Base-by-base conservation (phyloP, 1,140 invertebrate genomes). In the Papilio xuthus region DNA sequence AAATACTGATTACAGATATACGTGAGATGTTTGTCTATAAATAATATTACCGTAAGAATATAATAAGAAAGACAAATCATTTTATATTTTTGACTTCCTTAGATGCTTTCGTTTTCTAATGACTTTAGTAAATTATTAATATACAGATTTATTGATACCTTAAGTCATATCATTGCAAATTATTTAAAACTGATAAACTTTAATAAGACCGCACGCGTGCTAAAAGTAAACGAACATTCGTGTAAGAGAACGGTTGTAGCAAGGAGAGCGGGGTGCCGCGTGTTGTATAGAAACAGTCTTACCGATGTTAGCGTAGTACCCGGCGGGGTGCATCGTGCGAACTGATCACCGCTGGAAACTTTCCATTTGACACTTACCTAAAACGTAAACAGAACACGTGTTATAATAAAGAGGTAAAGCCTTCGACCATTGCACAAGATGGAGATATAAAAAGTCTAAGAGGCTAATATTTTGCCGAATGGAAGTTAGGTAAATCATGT, bases 341-440 rank as follows among this genome's bases (percentile, higher is more conserved):
- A 89, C 78, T 81, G 84, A 92, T 93, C 92, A 93, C 91, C 89
- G 90, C 8, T 79, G 84, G 87, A 90, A 87, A 85, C 79, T 88
- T 91, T 87, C 91, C 92, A 93, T 93, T 92, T 90, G 90, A 92
- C 92, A 93, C 92, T 93, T 93, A 93, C 92, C 92, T 93, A 90
- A 86, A 92, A 92, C 77, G 78, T 78, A 80, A 89, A 90, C 75
- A 88, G 80, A 85, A 84, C 28, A 80, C n/a, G 83, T 13, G 72
- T 81, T 78, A 78, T 79, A 60, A 81, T 78, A 82, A 78, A 53
- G 10, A 60, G 56, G 56, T 60, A 47, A 1, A 20, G 50, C 6
- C n/a, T 53, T 53, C 7, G 6, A 53, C 8, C 20, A 6, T 47
- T 18, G 15, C 18, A 18, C 13, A 20, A 53, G 2, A 12, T 20